Evolutionary conservation across 2,888 invertebrate genomes (phyloP), one percentile per base, ranked within the genome.

Genomic region (Noctua fimbriata): DNA sequence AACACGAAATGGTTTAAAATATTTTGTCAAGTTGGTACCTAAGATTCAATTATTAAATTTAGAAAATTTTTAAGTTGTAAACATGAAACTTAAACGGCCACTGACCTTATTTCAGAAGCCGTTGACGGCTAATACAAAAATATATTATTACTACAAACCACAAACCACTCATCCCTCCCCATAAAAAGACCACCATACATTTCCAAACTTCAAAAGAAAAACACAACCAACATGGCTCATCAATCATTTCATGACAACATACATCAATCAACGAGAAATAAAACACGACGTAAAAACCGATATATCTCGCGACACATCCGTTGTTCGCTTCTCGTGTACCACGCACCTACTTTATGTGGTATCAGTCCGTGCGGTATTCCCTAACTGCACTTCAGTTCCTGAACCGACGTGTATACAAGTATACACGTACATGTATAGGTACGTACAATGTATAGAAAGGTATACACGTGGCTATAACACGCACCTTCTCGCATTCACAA

Each of bases 351-450:
- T 96, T 96, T 96, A 96, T 95, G 93, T 93, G 94, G 94, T 96
- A 96, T 97, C 96, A 96, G 96, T 94, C 95, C 95, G 95, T 96
- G 95, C 95, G 95, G 96, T 96, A 97, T 96, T 97, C 96, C 96
- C 96, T 94, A 96, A 97, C 96, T 96, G 96, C 96, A 96, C 96
- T 96, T 96, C 94, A 96, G 95, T 91, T 94, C 93, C 93, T 93
- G 92, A 90, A 90, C 84, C 75, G 82, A 87, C 87, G 83, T 85
- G 89, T 86, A 88, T 87, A 83, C 78, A 81, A 85, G 76, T 87
- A 85, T 81, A 85, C 80, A n/a, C 18, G 44, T n/a, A 85, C 65
- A 84, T 79, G 81, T 78, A 79, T 79, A 73, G 21, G 9, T 81
- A 44, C 44, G 9, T 80, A 75, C 16, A 58, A 82, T 78, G 69